Base-by-base conservation (phyloP, 2,113 vertebrate species). In the Mormoops blainvillei region DNA sequence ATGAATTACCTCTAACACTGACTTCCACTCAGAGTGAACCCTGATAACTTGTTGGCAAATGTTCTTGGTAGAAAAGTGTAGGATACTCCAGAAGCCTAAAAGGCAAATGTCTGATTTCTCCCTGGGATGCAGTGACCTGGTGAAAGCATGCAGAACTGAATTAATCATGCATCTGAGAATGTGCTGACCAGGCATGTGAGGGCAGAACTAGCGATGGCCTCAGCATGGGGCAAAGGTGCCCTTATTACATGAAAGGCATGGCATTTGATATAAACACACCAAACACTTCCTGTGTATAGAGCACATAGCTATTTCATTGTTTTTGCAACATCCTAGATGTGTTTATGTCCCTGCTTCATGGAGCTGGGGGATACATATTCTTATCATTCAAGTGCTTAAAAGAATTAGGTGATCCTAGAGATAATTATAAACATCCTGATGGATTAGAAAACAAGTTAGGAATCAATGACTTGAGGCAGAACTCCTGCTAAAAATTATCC, bases 151-250 rank as follows among this genome's bases (percentile, higher is more conserved):
- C 92, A 94, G 94, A 91, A 89, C 77, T 58, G 48, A 97, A 97
- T 97, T 86, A 97, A 43, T 88, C 81, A 96, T 98, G 97, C 95
- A 94, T 96, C 61, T 94, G 92, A 96, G 90, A 98, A 95, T 86
- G 81, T 91, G 96, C 94, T 97, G 96, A 96, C 48, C 50, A 45
- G 50, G 85, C 92, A 95, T 36, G 81, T 26, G 11, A 45, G 65
- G 22, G 22, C 38, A 61, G 76, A 54, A 45, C n/a, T 31, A 71
- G 92, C 19, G 7, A 73, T 16, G 50, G 76, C 16, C 89, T 48
- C 81, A 45, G 94, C 54, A 91, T 3, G 38, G 87, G 56, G 83
- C 41, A 67, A 82, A 94, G 48, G 52, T 15, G 33, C 33, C 68
- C 56, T 81, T 73, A 70, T 24, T 45, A 58, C 13, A 84, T 54